Conservation (phyloP, 1,140 invertebrate species). For the Thrips palmi region DNA sequence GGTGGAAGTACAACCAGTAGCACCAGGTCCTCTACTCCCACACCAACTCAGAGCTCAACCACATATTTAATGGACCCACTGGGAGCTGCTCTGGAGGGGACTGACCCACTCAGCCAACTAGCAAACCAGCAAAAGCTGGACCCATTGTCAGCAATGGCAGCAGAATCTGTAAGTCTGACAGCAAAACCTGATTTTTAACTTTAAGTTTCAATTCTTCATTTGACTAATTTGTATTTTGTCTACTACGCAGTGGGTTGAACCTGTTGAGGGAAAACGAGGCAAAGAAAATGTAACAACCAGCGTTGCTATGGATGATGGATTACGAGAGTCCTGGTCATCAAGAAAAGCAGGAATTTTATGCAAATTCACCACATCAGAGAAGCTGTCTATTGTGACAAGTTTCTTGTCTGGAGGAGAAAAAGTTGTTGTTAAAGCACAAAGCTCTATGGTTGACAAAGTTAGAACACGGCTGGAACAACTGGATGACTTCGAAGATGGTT, state of each 20-base stretch:
- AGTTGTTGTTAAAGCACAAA: conserved; percentile 59
- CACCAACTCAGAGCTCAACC: conserved; percentile 1
- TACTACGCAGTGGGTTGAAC: conserved; percentile 25
- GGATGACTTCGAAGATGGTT: conserved; percentile 85
- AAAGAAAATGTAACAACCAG: conserved; percentile 24
- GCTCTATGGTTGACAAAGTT: conserved; percentile 69
- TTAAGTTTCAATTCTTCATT: conserved; percentile 6
- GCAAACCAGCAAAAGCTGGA: conserved; percentile 38
- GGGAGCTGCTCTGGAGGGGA: conserved; percentile 40
- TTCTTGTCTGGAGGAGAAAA: conserved; percentile 64
- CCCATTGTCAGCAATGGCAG: conserved; percentile 40
- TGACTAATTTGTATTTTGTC: neutral
- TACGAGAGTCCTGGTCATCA: conserved; percentile 54
- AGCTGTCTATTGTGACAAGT: conserved; percentile 73
- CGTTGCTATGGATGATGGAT: too few relatives aligned
- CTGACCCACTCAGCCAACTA: conserved; percentile 56
- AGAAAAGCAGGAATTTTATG: conserved; percentile 55
- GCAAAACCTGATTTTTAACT: conserved; percentile 4
- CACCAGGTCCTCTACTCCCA: neutral
- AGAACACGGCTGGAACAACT: conserved; percentile 81
- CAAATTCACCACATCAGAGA: conserved; percentile 83
- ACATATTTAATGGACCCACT: conserved; percentile 32
- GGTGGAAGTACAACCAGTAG: conserved; percentile 1
- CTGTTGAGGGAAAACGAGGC: conserved; percentile 25
- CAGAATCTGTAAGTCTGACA: conserved; percentile 30